Evolutionary conservation across 2,888 invertebrate genomes (phyloP), one percentile per base, ranked within the genome.

Genomic region (Laothoe populi): DNA sequence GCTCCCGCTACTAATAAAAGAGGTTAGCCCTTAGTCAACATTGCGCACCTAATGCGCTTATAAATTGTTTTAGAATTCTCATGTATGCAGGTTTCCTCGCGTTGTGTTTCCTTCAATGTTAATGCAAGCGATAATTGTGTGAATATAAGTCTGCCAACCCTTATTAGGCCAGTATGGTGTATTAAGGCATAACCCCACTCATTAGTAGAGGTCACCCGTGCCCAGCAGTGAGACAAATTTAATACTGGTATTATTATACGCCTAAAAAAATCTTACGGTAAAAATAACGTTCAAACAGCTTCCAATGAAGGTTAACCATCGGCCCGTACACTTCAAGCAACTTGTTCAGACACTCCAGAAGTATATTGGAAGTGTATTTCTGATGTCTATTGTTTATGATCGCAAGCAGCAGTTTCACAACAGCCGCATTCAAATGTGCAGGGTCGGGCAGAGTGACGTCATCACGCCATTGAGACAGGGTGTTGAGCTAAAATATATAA

Each of bases 401-500:
- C 0, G 84, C 82, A 0, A 69, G 64, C 10, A 86, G 74, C 0
- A 86, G 59, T 21, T 65, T 68, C 35, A 78, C 66, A 49, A 80
- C 60, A 19, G 68, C 60, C 0, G n/a, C 19, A 16, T 77, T 75
- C 0, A 85, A 24, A 4, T 75, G 59, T 0, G 42, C 24, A 11
- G 13, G 0, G 2, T 38, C 46, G 0, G 59, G 0, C 10, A 70
- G 10, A 0, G 66, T 65, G 13, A 40, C 61, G 24, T 57, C 23
- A 23, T 60, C 11, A 10, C 66, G 63, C 75, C 75, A 75, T 48
- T 65, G 65, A 19, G 60, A 67, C 44, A 75, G 48, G 4, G 70
- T 67, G 57, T 65, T 61, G 19, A 75, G 53, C 75, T 75, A 62
- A 4, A 70, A 60, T 44, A 31, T 49, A 21, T 0, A n/a, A 31